phyloP scores from a whole-genome alignment of 2,113 vertebrate species.

The Taurulus bubalis region DNA sequence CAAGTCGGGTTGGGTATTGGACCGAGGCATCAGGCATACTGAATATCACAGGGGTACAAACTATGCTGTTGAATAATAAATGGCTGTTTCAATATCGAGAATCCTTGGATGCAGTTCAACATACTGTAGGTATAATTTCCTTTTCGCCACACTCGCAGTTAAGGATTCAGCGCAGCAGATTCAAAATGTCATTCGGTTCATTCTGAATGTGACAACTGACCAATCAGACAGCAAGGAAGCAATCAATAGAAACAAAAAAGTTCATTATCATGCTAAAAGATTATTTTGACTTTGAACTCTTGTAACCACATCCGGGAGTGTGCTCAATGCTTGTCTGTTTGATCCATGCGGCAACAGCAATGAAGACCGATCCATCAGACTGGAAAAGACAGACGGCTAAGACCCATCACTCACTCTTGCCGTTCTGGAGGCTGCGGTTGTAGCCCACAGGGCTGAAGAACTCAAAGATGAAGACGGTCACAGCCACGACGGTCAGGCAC shows the following conservation, averaged over 20 bases:
- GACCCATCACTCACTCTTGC: slow-evolving; percentile 88
- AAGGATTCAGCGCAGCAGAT: slow-evolving; percentile 34
- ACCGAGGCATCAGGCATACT: slow-evolving; percentile 52
- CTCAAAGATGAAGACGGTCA: slow-evolving; percentile 96
- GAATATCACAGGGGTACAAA: slow-evolving; percentile 70
- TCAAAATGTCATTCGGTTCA: background rate
- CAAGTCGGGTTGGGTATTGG: slow-evolving; percentile 44
- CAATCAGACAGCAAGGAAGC: slow-evolving; percentile 18
- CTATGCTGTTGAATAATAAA: slow-evolving; percentile 76
- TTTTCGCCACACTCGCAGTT: slow-evolving; percentile 19
- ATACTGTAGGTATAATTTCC: slow-evolving; percentile 45
- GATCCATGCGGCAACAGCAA: slow-evolving; percentile 44
- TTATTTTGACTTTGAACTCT: background rate
- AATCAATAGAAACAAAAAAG: background rate
- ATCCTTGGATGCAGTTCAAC: slow-evolving; percentile 64
- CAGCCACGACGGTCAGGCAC: slow-evolving; percentile 95
- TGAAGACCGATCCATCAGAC: slow-evolving; percentile 44
- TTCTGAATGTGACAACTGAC: slow-evolving; percentile 12
- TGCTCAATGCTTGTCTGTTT: slow-evolving; percentile 44
- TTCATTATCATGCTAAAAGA: background rate
- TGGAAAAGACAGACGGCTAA: slow-evolving; percentile 32
- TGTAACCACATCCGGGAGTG: slow-evolving; percentile 4
- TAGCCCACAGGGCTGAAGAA: slow-evolving; percentile 94
- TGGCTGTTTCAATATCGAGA: slow-evolving; percentile 62
- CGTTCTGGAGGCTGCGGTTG: slow-evolving; percentile 87